These are phyloP conservation scores for Cetoscarus ocellatus DNA, from an alignment of 2,797 vertebrate genomes.

Conservation along the genomic window DNA sequence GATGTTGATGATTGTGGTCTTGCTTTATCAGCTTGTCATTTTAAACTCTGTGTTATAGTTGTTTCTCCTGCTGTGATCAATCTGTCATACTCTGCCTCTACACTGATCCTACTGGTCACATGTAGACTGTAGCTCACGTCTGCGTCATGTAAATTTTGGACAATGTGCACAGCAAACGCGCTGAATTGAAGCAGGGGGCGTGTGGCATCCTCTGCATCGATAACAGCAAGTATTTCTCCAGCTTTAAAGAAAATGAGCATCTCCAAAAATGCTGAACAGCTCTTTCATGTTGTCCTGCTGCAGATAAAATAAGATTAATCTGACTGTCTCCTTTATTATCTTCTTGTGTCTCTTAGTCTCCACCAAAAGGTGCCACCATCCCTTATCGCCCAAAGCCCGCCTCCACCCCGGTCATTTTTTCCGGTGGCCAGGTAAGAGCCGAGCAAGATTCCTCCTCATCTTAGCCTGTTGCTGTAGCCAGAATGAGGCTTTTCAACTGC, in stretches of 20 bases:
- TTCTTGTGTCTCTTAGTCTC: constrained; percentile 93
- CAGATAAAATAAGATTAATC: neutral
- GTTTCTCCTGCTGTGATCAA: too few relatives aligned
- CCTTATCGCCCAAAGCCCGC: constrained; percentile 99
- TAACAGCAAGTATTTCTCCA: too few relatives aligned
- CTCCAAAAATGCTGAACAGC: constrained; percentile 3
- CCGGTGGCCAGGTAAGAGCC: constrained; percentile 99
- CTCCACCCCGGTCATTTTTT: constrained; percentile 99
- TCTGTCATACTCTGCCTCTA: too few relatives aligned
- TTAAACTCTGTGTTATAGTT: too few relatives aligned
- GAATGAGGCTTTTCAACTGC: constrained; percentile 22
- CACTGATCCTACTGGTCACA: too few relatives aligned
- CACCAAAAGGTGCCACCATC: constrained; percentile 99
- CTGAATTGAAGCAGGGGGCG: too few relatives aligned
- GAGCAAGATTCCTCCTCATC: constrained; percentile 3
- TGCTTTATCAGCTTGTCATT: too few relatives aligned
- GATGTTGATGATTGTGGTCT: too few relatives aligned
- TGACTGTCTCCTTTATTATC: constrained; percentile 79
- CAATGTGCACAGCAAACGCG: too few relatives aligned
- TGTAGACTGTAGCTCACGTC: too few relatives aligned
- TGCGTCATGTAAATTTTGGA: too few relatives aligned
- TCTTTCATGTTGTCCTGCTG: neutral
- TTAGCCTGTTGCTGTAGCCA: constrained; percentile 38
- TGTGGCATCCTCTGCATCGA: too few relatives aligned
- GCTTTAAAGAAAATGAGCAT: neutral